Base-by-base conservation (phyloP, 2,888 invertebrate genomes). In the Bhutanitis thaidina region DNA sequence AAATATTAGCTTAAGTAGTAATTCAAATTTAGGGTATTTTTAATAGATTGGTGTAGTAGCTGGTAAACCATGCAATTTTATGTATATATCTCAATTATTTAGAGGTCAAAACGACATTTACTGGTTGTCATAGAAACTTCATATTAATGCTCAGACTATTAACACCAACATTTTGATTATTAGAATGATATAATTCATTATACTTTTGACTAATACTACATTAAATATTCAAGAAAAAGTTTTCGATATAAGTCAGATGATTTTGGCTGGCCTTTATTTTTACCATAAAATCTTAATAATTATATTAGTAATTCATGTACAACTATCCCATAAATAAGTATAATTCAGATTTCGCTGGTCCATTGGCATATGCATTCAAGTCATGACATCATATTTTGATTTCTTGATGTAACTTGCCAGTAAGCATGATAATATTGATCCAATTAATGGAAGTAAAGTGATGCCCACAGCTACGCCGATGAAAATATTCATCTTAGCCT, bases 341-440 rank as follows among this genome's bases (percentile, higher is more conserved):
- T 25, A 38, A 39, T 48, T 40, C 14, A 54, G 52, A 58, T 38
- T 55, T 34, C 4, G 12, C 16, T 30, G 43, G 47, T 29, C 13
- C 36, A 41, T 41, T 9, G 14, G 32, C 36, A 40, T 15, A 12
- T 27, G 20, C 14, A 12, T 47, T 90, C 90, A 93, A 71, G 92
- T 91, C 83, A 96, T 94, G 70, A 93, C 94, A 73, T 96, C 95
- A 71, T 96, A 96, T 82, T 95, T 95, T 5, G 94, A 92, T 79
- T 94, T 95, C 76, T 94, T 94, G 66, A 95, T 92, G 71, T 93
- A 92, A 65, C 91, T 93, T 16, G 95, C 96, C 43, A 96, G 89
- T 62, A 93, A 93, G 72, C 95, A 95, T 1, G 96, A 92, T 25
- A 96, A 79, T 12, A 94, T 72, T 0, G 94, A 92, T 16, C 96